Percentiles rank a stretch among this genome's conserved stretches.
phyloP scores from a whole-genome alignment of 37 sponge, comb jelly and placozoan genomes.

The Eunapius fragilis region DNA sequence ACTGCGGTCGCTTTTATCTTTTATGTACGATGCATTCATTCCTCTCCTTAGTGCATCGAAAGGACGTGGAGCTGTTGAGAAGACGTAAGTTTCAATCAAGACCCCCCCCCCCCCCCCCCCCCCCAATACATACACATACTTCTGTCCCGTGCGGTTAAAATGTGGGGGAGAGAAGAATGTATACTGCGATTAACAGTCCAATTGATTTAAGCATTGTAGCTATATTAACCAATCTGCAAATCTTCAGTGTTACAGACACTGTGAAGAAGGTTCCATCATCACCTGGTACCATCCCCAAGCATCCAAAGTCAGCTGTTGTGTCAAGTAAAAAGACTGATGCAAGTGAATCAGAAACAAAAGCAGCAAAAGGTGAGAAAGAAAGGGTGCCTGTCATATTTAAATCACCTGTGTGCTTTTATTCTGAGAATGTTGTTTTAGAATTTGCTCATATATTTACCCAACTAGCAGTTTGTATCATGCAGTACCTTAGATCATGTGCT shows the following conservation, averaged over 20 bases:
- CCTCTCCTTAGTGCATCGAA: background rate
- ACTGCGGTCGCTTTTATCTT: too few species aligned
- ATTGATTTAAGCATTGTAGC: too few species aligned
- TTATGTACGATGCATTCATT: background rate
- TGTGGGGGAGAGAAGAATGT: background rate
- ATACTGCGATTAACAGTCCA: background rate
- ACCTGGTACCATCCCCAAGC: background rate
- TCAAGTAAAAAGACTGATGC: background rate
- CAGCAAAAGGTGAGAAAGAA: background rate
- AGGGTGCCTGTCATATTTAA: background rate
- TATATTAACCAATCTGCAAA: background rate
- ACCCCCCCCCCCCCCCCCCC: too few species aligned
- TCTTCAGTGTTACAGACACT: background rate
- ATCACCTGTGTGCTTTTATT: too few species aligned
- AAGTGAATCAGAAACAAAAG: background rate
- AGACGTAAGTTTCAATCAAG: background rate
- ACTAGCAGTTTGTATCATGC: too few species aligned
- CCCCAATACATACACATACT: too few species aligned
- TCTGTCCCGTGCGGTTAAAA: background rate
- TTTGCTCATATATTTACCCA: too few species aligned
- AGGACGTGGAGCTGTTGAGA: background rate
- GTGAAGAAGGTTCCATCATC: background rate
- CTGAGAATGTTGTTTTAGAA: too few species aligned
- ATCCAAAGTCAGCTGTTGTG: background rate
- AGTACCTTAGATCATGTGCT: too few species aligned